A percentile compares a stretch with the other conserved stretches of the same genome.
Conservation (phyloP, 2,888 invertebrate genomes). For the Caenorhabditis panamensis region DNA sequence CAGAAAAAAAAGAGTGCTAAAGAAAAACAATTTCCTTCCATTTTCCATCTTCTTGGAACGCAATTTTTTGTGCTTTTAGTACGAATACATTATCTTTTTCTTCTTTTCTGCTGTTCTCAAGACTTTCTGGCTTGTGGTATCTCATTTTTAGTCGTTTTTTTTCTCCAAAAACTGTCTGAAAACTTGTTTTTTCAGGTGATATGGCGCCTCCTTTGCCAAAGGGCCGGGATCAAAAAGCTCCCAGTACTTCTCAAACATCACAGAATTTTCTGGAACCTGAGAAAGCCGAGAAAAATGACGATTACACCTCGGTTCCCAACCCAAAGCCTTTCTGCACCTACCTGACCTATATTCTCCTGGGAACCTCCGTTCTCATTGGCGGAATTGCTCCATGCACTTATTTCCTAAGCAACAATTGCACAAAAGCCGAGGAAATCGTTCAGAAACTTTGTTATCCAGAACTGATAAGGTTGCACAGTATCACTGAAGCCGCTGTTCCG, state of each 20-base stretch:
- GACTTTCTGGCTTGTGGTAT: too few species aligned
- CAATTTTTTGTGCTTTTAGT: neutral
- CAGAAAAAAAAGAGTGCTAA: neutral
- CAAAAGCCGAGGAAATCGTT: conserved; percentile 6
- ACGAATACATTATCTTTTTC: neutral
- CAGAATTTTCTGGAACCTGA: neutral
- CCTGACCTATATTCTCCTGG: neutral
- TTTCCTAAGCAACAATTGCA: neutral
- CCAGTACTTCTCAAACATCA: neutral
- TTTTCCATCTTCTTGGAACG: neutral
- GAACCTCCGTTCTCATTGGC: neutral
- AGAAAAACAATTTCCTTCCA: neutral
- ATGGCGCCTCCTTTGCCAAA: too few species aligned
- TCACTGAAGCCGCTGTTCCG: conserved; percentile 7
- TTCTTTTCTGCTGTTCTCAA: neutral
- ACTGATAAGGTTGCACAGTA: neutral
- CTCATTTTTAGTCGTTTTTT: too few species aligned
- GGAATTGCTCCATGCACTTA: neutral
- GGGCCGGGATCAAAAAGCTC: too few species aligned
- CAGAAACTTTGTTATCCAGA: conserved; percentile 2
- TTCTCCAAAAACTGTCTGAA: too few species aligned
- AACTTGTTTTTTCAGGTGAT: too few species aligned
- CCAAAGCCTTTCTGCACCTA: neutral
- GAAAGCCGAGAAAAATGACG: neutral
- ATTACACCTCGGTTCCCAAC: neutral